Evolutionary conservation across 2,797 vertebrate species (phyloP), one percentile per base, ranked within the genome.

Genomic region (Xyrichtys novacula): DNA sequence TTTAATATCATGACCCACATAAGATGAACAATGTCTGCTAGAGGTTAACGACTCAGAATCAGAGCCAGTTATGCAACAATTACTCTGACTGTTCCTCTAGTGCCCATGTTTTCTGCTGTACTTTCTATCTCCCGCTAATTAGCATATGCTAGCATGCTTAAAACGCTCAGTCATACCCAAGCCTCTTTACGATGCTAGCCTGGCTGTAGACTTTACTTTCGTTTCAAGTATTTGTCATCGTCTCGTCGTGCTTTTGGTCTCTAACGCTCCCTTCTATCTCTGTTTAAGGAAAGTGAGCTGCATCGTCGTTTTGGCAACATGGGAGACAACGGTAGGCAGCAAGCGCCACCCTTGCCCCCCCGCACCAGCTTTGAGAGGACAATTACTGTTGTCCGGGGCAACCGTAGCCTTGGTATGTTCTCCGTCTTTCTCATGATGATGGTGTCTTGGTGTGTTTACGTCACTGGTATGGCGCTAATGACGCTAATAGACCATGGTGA

Each of bases 351-450:
- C 76, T 85, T 84, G 74, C 70, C 90, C 52, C 83, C 87, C 36
- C 89, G 80, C 82, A 95, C 87, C 77, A 82, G 84, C 49, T 95
- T 95, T 81, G 96, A 96, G 91, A 96, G 92, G 91, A 97, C 94
- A 74, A 95, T 99, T 86, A 94, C 89, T 84, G 94, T 99, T 91
- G 95, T 94, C 91, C 96, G 97, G 95, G 97, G 96, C 93, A 97
- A 95, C 94, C 95, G 95, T 91, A 97, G 96, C 90, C 93, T 99
- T 91, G 98, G 98, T 99, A 95, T 93, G 93, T 94, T 92, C 78
- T 89, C 81, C 67, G 63, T 92, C 83, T 91, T 93, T 88, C 86
- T 93, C 78, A 81, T 90, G 85, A 74, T 84, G 71, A 72, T 91
- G 83, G 44, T 90, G 59, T 93, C 90, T 81, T 88, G 93, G 85